phyloP scores from a whole-genome alignment of 2,888 invertebrate species.

The Melieria crassipennis region DNA sequence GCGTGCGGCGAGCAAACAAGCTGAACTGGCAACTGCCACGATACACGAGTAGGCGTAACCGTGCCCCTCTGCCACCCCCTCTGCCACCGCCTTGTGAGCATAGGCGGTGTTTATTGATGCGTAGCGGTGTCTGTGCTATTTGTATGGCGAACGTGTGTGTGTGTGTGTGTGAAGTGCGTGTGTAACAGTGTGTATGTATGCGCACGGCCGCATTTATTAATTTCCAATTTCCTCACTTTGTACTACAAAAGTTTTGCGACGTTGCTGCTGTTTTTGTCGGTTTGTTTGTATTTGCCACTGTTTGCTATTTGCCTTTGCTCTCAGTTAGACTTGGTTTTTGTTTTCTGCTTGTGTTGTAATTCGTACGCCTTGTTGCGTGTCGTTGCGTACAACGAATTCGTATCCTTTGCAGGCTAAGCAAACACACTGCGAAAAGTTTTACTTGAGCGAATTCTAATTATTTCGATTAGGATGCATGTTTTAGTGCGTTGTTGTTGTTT shows the following conservation, averaged over 20 bases:
- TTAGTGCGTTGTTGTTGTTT: neutral
- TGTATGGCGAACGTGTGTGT: neutral
- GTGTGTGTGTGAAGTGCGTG: neutral
- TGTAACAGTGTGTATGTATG: neutral
- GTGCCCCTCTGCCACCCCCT: no score
- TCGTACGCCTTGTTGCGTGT: no score
- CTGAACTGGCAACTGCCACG: no score
- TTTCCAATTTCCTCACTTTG: neutral
- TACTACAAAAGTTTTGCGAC: neutral
- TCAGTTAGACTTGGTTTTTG: no score
- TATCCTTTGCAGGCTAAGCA: neutral
- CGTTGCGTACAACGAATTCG: neutral
- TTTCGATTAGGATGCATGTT: slow-evolving; percentile 3
- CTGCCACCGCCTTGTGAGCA: no score
- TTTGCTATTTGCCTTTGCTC: no score
- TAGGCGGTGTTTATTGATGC: neutral
- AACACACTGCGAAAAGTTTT: slow-evolving; percentile 13
- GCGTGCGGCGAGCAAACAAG: no score
- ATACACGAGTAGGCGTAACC: no score
- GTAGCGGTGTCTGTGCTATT: neutral
- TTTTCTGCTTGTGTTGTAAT: no score
- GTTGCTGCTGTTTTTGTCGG: neutral
- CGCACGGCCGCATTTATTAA: neutral
- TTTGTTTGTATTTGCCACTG: neutral
- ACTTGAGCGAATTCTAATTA: slow-evolving; percentile 19